Base-by-base conservation (phyloP, 2,113 vertebrate genomes). In the Platycercus adscitus region DNA sequence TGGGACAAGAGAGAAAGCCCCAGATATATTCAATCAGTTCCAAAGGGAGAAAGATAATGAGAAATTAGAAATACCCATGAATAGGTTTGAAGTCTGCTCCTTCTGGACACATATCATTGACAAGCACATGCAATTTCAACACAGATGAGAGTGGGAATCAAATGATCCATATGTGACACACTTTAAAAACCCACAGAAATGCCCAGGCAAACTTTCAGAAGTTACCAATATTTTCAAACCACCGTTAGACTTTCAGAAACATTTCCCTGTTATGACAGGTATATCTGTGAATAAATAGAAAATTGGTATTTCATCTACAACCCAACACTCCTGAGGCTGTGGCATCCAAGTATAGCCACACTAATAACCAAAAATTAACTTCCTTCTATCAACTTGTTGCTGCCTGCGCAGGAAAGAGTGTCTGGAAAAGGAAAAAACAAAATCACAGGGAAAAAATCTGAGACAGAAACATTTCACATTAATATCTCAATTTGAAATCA, bases 1-100 rank as follows among this genome's bases (percentile, higher is more conserved):
- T 94, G 91, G 92, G 91, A 63, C 79, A 82, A 84, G 69, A 86
- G 37, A 94, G 81, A 89, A 93, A 77, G 66, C 14, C 65, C 33
- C n/a, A 96, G 70, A 61, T 82, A 79, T 14, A 95, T 69, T 88
- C 71, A 79, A 89, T 93, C 86, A 92, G 86, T 94, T 96, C 95
- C 81, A 94, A 92, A 92, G 92, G 80, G 77, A 93, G 49, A 85
- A 86, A 96, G 92, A 97, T 95, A 95, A 97, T 33, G 2, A 93
- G 83, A 91, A 96, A 95, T 94, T 94, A 94, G 91, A 94, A 97
- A 93, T 91, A 76, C 31, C 72, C 83, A 70, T 50, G 77, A 92
- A 92, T 91, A 80, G 63, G 81, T 89, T 96, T 96, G 86, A 91
- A 93, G 81, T 87, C 70, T 82, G 9, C 52, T 85, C 95, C 95